These are phyloP conservation scores for Puntigrus tetrazona DNA, from an alignment of 2,113 vertebrate genomes.

Conservation along the genomic window DNA sequence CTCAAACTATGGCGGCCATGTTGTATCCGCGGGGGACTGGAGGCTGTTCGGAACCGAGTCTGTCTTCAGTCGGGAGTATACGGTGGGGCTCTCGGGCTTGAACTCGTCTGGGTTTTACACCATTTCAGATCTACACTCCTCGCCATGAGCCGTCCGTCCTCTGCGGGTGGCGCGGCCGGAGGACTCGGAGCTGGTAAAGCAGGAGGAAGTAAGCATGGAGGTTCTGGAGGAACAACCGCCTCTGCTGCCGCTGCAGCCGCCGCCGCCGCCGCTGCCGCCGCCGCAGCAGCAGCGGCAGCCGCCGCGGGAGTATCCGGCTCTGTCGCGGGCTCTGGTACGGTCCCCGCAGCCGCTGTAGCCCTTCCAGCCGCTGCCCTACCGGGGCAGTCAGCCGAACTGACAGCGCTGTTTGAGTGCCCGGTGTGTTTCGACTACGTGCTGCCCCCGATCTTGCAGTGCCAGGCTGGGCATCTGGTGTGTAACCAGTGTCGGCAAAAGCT, in stretches of 20 bases:
- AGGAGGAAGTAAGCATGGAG: slow-evolving; percentile 72
- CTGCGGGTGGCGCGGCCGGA: slow-evolving; percentile 69
- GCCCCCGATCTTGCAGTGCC: slow-evolving; percentile 80
- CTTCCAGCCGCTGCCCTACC: slow-evolving; percentile 52
- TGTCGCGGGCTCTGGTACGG: slow-evolving; percentile 64
- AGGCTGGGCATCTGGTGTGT: slow-evolving; percentile 79
- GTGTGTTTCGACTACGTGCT: slow-evolving; percentile 81
- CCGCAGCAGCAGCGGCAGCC: slow-evolving; percentile 51
- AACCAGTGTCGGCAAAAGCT: slow-evolving; percentile 80
- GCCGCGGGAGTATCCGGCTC: slow-evolving; percentile 62
- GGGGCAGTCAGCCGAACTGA: slow-evolving; percentile 73
- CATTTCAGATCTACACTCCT: slow-evolving; percentile 42
- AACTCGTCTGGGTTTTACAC: slow-evolving; percentile 35
- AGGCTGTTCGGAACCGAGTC: slow-evolving; percentile 56
- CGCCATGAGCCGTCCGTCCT: slow-evolving; percentile 77
- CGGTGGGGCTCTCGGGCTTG: slow-evolving; percentile 23
- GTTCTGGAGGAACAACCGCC: slow-evolving; percentile 56
- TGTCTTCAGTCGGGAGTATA: slow-evolving; percentile 54
- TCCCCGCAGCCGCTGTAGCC: slow-evolving; percentile 50
- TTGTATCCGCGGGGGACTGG: slow-evolving; percentile 67
- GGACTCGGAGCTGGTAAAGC: slow-evolving; percentile 73
- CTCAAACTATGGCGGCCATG: slow-evolving; percentile 73
- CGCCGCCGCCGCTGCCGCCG: slow-evolving; percentile 50
- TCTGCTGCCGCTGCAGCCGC: slow-evolving; percentile 52
- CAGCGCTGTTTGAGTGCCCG: slow-evolving; percentile 78